Percentiles rank a stretch among this genome's conserved stretches.
Conservation (phyloP, 2,113 vertebrate genomes). For the Cyphotilapia sp. region DNA sequence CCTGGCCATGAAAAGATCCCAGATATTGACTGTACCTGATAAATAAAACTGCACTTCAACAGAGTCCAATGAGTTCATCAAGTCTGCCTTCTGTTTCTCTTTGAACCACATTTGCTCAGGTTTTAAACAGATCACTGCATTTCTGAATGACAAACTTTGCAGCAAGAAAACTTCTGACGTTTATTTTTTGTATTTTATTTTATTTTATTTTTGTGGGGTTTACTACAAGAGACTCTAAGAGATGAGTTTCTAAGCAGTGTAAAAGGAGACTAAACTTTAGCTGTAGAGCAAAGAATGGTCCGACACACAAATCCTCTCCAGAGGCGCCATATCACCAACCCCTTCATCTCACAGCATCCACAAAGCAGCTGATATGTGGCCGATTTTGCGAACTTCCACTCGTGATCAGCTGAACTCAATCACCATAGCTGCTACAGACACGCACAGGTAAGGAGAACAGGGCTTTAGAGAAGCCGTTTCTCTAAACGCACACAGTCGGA, state of each 20-base stretch:
- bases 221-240: neutral
- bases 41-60: neutral
- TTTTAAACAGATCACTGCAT: neutral
- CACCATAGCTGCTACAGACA: neutral
- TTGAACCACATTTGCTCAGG: neutral
- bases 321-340: neutral
- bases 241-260: neutral
- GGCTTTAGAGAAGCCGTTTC: neutral
- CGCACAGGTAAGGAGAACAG: neutral
- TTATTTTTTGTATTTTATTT: neutral
- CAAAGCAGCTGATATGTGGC: neutral
- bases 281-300: neutral
- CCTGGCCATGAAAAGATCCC: fast-evolving
- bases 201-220: fast-evolving
- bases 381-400: neutral
- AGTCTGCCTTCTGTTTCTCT: neutral
- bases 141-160: neutral
- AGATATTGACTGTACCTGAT: neutral
- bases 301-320: neutral
- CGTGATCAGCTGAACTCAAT: neutral
- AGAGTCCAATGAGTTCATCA: neutral
- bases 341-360: neutral
- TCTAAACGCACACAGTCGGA: too few relatives aligned
- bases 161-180: neutral
- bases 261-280: neutral